These are phyloP conservation scores for Falco punctatus DNA, from an alignment of 2,113 vertebrate genomes.

Conservation along the genomic window DNA sequence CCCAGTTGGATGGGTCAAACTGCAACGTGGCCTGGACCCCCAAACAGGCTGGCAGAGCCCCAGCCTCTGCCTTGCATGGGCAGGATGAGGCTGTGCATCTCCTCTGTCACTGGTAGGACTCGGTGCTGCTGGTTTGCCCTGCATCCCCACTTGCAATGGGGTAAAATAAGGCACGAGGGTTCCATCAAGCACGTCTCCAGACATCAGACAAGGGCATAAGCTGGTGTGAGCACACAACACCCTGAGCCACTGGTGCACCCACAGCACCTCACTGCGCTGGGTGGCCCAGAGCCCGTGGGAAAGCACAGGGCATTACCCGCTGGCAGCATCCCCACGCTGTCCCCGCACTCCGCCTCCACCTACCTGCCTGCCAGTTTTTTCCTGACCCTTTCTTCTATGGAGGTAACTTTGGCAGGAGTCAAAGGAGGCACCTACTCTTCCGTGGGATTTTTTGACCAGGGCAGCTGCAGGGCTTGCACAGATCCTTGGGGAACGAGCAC, in stretches of 20 bases:
- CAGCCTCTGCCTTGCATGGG: accelerated
- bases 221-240: neutral
- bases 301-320: accelerated
- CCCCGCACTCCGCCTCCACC: neutral
- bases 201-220: neutral
- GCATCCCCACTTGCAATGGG: too few relatives aligned
- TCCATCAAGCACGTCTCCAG: neutral
- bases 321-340: neutral
- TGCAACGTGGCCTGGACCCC: neutral
- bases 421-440: neutral
- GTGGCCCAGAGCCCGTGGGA: neutral
- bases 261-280: too few relatives aligned
- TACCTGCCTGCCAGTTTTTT: neutral
- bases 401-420: neutral
- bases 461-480: neutral
- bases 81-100: neutral
- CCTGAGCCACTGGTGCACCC: neutral
- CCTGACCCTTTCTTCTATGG: neutral
- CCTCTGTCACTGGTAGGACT: neutral
- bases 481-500: neutral
- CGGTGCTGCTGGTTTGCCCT: neutral
- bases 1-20: neutral
- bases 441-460: neutral
- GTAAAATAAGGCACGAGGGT: neutral
- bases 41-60: neutral